phyloP scores from a whole-genome alignment of 1,140 invertebrate genomes.

The Danaus plexippus region DNA sequence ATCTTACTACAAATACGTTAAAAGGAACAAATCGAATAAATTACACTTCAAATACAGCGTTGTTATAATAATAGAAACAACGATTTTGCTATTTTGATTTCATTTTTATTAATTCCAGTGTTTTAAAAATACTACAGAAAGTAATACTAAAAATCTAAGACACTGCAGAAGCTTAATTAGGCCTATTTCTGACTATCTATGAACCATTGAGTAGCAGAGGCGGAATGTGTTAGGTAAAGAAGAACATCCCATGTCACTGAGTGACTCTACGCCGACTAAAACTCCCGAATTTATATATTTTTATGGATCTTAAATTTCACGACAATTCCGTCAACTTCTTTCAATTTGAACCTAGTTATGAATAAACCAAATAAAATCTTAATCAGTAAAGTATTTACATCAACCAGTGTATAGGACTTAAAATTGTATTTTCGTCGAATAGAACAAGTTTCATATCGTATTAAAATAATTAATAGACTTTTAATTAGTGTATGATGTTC shows the following conservation, averaged over 20 bases:
- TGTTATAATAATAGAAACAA: constrained; percentile 20
- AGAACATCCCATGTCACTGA: constrained; percentile 28
- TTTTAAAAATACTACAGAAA: too few relatives aligned
- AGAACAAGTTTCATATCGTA: too few relatives aligned
- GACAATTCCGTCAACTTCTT: constrained; percentile 38
- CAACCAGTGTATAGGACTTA: too few relatives aligned
- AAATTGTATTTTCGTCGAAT: too few relatives aligned
- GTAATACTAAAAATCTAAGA: too few relatives aligned
- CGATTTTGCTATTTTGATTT: constrained; percentile 38
- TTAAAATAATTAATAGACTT: too few relatives aligned
- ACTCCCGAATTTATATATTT: constrained; percentile 30
- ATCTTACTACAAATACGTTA: constrained; percentile 25
- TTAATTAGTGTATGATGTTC: too few relatives aligned
- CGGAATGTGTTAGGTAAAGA: constrained; percentile 31
- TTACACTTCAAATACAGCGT: constrained; percentile 2
- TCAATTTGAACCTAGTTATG: constrained; percentile 13
- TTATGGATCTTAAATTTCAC: constrained; percentile 33
- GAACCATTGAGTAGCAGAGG: constrained; percentile 30
- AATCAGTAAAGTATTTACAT: too few relatives aligned
- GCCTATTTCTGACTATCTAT: constrained; percentile 11
- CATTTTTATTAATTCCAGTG: constrained; percentile 24
- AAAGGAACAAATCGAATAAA: constrained; percentile 4
- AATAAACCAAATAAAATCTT: too few relatives aligned
- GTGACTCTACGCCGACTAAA: constrained; percentile 33
- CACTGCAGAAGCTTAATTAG: too few relatives aligned